These are phyloP conservation scores for Xiphophorus maculatus DNA, from an alignment of 2,113 vertebrate genomes.

Conservation along the genomic window DNA sequence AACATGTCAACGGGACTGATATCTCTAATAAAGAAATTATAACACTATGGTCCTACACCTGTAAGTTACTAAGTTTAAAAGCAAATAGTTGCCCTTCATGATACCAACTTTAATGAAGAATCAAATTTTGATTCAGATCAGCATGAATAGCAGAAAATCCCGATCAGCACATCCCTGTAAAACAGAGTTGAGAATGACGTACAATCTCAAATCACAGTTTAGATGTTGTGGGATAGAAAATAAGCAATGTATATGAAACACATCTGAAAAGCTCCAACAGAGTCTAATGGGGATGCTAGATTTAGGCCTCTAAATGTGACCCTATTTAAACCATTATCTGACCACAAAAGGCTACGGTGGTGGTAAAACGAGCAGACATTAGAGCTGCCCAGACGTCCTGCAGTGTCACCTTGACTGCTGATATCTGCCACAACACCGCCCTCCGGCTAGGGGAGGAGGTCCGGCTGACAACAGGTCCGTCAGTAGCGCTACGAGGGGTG, in stretches of 20 bases:
- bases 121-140: neutral
- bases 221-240: neutral
- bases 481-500: slow-evolving; percentile 47
- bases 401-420: slow-evolving; percentile 71
- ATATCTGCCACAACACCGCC: slow-evolving; percentile 61
- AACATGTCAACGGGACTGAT: neutral
- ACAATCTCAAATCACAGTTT: neutral
- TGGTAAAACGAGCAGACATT: slow-evolving; percentile 44
- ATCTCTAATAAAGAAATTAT: too few species aligned
- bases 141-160: neutral
- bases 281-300: neutral
- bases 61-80: neutral
- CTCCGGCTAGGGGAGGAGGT: slow-evolving; percentile 42
- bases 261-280: neutral
- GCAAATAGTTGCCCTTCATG: too few species aligned
- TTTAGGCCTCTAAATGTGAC: slow-evolving; percentile 25
- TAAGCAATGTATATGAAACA: neutral
- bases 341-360: slow-evolving; percentile 53
- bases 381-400: slow-evolving; percentile 18
- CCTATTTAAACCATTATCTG: slow-evolving; percentile 20
- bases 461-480: slow-evolving; percentile 52
- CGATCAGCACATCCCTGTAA: neutral
- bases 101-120: neutral
- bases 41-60: too few species aligned
- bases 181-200: neutral